Base-by-base conservation (phyloP, 1,140 invertebrate species). In the Anastatus disparis region DNA sequence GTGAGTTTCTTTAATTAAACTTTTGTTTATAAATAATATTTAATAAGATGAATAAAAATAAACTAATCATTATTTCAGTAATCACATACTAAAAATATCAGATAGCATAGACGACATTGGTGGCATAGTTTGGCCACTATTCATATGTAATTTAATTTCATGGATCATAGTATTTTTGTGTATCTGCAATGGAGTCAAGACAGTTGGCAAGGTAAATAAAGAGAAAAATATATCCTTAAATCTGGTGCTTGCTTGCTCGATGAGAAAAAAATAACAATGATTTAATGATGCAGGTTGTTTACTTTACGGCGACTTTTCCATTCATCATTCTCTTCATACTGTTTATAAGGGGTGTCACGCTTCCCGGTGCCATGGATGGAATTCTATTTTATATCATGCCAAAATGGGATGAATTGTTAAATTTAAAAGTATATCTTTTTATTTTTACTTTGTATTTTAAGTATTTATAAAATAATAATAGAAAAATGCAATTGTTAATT, bases 241-340 rank as follows among this genome's bases (percentile, higher is more conserved):
- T n/a, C 27, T 15, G 12, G 4, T 17, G 29, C 27, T 70, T 15
- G 48, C 35, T 52, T 44, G 20, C 52, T 17, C 31, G 50, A 26
- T 50, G 15, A 56, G 35, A 29, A n/a, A n/a, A n/a, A n/a, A n/a
- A n/a, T n/a, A 31, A 56, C 59, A 55, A 15, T 52, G 26, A 46
- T 55, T 40, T 17, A 42, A 38, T 46, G 10, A n/a, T 84, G 17
- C 88, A 93, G 89, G 92, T 93, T 26, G 93, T 94, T 8, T 95
- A 95, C 79, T 95, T 95, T 78, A 94, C 93, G 1, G 94, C 94
- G 0, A 87, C 93, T 22, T 96, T 96, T 82, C 94, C 95, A 0
- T 95, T 95, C 82, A 74, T 95, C 13, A 90, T 96, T 35, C 85
- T 97, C 1, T 88, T 91, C 22, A 82, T 92, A 13, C 83, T 95